A percentile compares a stretch with the other conserved stretches of the same genome.
Conservation (phyloP, 2,888 invertebrate genomes). For the Athripsodes cinereus region DNA sequence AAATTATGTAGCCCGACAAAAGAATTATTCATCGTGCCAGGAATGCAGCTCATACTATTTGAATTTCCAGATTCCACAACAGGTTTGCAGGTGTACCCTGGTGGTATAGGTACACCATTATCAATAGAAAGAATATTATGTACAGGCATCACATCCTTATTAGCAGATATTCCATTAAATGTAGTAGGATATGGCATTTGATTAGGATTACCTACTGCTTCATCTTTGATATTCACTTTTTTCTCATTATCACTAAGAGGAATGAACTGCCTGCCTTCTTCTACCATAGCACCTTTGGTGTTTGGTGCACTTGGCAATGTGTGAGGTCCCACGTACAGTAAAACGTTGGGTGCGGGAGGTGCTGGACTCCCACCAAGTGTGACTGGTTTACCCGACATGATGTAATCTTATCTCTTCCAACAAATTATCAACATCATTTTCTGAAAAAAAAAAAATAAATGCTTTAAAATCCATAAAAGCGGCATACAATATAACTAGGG, state of each 20-base stretch:
- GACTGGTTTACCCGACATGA: slow-evolving; percentile 75
- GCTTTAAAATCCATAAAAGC: too few relatives aligned
- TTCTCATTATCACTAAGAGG: slow-evolving; percentile 33
- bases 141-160: slow-evolving; percentile 16
- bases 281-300: slow-evolving; percentile 21
- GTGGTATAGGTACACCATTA: slow-evolving; percentile 9
- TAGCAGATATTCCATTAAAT: slow-evolving; percentile 21
- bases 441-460: slow-evolving; percentile 15
- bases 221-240: slow-evolving; percentile 26
- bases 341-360: slow-evolving; percentile 44
- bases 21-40: slow-evolving; percentile 19
- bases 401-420: slow-evolving; percentile 54
- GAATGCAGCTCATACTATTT: slow-evolving; percentile 9
- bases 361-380: slow-evolving; percentile 51
- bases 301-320: slow-evolving; percentile 21
- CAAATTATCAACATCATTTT: slow-evolving; percentile 10
- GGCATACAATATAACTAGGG: too few relatives aligned
- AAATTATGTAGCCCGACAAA: slow-evolving; percentile 20
- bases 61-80: slow-evolving; percentile 10
- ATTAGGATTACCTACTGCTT: background rate
- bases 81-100: slow-evolving; percentile 20
- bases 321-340: slow-evolving; percentile 43
- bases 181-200: slow-evolving; percentile 19
- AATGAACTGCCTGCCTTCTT: slow-evolving; percentile 10
- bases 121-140: slow-evolving; percentile 15